These are phyloP conservation scores for Dicyrtoma fusca DNA, from an alignment of 2,888 invertebrate species.

Conservation along the genomic window DNA sequence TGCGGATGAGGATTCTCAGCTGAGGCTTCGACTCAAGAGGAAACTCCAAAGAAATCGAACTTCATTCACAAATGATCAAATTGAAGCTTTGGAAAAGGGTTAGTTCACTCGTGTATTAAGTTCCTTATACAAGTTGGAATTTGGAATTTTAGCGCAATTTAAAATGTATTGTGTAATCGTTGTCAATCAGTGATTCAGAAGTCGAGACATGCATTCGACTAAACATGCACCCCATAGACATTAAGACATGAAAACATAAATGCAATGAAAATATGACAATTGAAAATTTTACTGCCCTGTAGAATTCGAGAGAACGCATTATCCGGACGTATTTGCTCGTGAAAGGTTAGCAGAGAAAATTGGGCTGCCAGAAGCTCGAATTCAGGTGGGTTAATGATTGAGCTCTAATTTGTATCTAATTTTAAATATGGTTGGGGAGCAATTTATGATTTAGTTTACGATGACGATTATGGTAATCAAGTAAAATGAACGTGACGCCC, in stretches of 20 bases:
- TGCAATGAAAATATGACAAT: no score
- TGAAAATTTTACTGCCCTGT: slow-evolving; percentile 60
- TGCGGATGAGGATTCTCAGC: slow-evolving; percentile 76
- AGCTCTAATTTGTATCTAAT: slow-evolving; percentile 8
- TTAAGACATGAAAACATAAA: no score
- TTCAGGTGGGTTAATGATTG: slow-evolving; percentile 85
- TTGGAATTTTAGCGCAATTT: no score
- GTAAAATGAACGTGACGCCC: no score
- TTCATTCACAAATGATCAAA: slow-evolving; percentile 97
- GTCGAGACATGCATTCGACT: no score
- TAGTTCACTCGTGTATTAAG: slow-evolving; percentile 55
- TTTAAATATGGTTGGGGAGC: no score
- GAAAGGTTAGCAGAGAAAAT: slow-evolving; percentile 95
- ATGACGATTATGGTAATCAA: no score
- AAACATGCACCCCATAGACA: no score
- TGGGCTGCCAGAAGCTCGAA: slow-evolving; percentile 97
- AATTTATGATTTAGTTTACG: no score
- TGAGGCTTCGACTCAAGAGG: slow-evolving; percentile 88
- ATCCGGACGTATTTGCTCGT: slow-evolving; percentile 95
- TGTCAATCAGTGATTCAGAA: no score
- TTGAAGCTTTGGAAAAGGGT: slow-evolving; percentile 99
- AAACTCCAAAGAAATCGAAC: slow-evolving; percentile 97
- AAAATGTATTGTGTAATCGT: no score
- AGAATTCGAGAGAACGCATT: slow-evolving; percentile 98
- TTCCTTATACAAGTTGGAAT: no score